Base-by-base conservation (phyloP, 2,797 vertebrate species). In the Danio aesculapii region DNA sequence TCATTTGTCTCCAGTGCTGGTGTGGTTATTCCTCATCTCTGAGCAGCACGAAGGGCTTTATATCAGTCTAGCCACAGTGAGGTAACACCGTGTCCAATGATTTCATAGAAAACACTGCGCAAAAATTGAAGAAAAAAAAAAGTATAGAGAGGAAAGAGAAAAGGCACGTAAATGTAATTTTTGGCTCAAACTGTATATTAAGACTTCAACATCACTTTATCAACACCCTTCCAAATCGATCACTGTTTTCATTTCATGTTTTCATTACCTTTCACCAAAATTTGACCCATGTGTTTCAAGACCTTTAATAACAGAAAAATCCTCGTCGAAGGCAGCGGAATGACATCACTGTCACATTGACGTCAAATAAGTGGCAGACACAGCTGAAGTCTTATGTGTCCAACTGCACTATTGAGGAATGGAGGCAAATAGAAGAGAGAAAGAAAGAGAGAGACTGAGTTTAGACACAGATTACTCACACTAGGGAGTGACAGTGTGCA, bases 1-100 rank as follows among this genome's bases (percentile, higher is more conserved):
- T 85, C 77, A 85, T 85, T 84, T 85, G 85, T 82, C 13, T 68
- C 55, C 70, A 79, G 87, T 75, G 66, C 77, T 81, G 82, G 77
- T 84, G 78, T 83, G 79, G 67, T 86, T 85, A 82, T 77, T 80
- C 79, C 77, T 79, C 66, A 63, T 83, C 53, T 80, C 70, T 83
- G 68, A 11, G 73, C 59, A 83, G 61, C 78, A 58, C 77, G 44
- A 82, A 78, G 81, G 82, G 78, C 61, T 83, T 85, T 84, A 78
- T 53, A 81, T 79, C 76, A 76, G 77, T 77, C 83, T 81, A 85
- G 77, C 74, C 83, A 81, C 59, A 72, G 72, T 80, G 77, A 82
- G 64, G 76, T 50, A 75, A 57, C 39, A 58, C 62, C 13, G 63
- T 66, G 69, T 81, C 50, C 75, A 83, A 70, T 46, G 10, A 78